phyloP scores from a whole-genome alignment of 2,797 vertebrate genomes.

The Gallinago stenura region DNA sequence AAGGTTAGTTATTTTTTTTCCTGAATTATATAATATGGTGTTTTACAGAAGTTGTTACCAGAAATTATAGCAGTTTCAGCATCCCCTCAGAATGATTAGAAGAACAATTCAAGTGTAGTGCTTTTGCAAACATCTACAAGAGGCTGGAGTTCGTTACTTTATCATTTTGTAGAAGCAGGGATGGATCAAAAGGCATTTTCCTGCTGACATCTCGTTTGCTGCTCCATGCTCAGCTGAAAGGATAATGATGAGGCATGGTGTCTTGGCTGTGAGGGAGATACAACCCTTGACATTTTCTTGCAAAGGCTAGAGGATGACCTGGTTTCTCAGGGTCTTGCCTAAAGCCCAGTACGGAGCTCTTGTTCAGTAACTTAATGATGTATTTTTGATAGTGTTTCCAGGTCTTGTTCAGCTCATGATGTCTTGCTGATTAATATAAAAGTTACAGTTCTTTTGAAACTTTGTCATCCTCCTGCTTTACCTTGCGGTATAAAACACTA shows the following conservation, averaged over 20 bases:
- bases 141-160: not conserved
- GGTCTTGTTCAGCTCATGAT: not conserved
- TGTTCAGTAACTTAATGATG: not conserved
- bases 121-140: not conserved
- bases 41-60: rapidly evolving
- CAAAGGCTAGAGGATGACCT: not conserved
- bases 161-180: not conserved
- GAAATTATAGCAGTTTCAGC: not conserved
- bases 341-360: not conserved
- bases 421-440: not conserved
- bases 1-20: not conserved
- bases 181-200: not conserved
- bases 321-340: not conserved
- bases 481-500: not conserved
- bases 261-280: not conserved
- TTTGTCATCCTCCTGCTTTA: not conserved
- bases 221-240: not conserved
- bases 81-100: not conserved
- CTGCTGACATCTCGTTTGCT: not conserved
- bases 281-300: not conserved
- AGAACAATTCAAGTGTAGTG: not conserved
- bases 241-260: not conserved
- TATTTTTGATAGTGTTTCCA: not conserved
- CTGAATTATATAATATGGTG: not conserved
- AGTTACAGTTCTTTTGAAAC: not conserved